phyloP scores from a whole-genome alignment of 1,140 invertebrate species.

The Hetaerina americana region DNA sequence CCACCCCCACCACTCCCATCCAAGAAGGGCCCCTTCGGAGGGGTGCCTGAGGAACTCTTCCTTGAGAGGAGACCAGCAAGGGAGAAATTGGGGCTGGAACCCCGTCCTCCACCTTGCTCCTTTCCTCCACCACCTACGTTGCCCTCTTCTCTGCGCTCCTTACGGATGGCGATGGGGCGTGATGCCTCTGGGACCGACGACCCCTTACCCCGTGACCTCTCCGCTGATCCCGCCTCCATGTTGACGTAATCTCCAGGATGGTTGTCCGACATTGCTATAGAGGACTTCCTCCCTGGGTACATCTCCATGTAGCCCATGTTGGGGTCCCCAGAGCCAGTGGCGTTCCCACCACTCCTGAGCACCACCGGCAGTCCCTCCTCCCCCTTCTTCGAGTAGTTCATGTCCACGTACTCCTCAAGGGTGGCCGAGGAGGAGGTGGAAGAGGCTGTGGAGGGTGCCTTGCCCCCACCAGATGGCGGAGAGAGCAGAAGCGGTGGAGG shows the following conservation, averaged over 20 bases:
- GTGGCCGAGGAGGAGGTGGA: constrained; percentile 9
- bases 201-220: not conserved
- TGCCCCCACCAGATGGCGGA: not conserved
- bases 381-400: constrained; percentile 16
- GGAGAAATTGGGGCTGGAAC: constrained; percentile 28
- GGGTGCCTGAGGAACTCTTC: constrained; percentile 30
- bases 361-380: not conserved
- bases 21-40: constrained; percentile 29
- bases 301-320: not conserved
- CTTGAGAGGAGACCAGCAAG: constrained; percentile 11
- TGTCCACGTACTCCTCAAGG: constrained; percentile 30
- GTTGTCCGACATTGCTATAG: constrained; percentile 29
- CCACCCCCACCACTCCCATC: constrained; percentile 13
- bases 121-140: constrained; percentile 2
- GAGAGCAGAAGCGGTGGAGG: not conserved
- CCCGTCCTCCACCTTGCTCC: constrained; percentile 27
- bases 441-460: not conserved
- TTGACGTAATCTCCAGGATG: constrained; percentile 44
- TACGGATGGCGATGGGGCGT: not conserved
- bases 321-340: not conserved
- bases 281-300: not conserved
- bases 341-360: constrained; percentile 19
- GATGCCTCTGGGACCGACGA: not conserved
- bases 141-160: not conserved
- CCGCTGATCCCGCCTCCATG: constrained; percentile 32